These are phyloP conservation scores for Petrosia ficiformis DNA, from an alignment of 37 sponge, comb jelly and placozoan species.

Conservation along the genomic window DNA sequence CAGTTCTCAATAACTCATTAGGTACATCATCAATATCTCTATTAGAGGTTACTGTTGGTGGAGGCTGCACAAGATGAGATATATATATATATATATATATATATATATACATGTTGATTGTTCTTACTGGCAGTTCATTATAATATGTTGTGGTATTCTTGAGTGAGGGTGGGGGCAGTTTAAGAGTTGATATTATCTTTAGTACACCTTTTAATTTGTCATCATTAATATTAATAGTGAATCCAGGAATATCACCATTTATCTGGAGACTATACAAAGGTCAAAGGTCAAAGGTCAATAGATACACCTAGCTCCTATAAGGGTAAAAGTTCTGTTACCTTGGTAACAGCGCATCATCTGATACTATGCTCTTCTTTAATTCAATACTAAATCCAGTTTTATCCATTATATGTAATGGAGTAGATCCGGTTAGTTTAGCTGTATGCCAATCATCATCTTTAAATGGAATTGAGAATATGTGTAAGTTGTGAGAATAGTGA, in stretches of 20 bases:
- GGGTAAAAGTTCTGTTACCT: constrained; percentile 47
- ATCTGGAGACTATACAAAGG: constrained; percentile 36
- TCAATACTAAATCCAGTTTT: constrained; percentile 49
- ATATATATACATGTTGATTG: too few species aligned
- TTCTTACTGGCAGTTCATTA: constrained; percentile 55
- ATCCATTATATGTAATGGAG: constrained; percentile 55
- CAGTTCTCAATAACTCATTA: background rate
- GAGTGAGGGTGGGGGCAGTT: constrained; percentile 60
- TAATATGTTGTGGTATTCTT: constrained; percentile 28
- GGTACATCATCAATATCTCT: background rate
- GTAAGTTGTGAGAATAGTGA: too few species aligned
- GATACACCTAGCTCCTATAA: too few species aligned
- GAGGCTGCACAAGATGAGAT: too few species aligned
- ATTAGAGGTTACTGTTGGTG: background rate
- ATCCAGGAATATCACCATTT: constrained; percentile 32
- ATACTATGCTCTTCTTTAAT: constrained; percentile 57
- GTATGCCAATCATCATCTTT: constrained; percentile 60
- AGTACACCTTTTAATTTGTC: constrained; percentile 32
- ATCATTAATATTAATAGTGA: constrained; percentile 52
- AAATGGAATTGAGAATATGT: background rate
- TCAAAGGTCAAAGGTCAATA: too few species aligned
- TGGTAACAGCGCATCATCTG: constrained; percentile 57
- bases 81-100: too few species aligned
- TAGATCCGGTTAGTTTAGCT: constrained; percentile 14
- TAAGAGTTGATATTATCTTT: constrained; percentile 31